These are phyloP conservation scores for Spea hammondii DNA, from an alignment of 2,797 vertebrate species.

Conservation along the genomic window DNA sequence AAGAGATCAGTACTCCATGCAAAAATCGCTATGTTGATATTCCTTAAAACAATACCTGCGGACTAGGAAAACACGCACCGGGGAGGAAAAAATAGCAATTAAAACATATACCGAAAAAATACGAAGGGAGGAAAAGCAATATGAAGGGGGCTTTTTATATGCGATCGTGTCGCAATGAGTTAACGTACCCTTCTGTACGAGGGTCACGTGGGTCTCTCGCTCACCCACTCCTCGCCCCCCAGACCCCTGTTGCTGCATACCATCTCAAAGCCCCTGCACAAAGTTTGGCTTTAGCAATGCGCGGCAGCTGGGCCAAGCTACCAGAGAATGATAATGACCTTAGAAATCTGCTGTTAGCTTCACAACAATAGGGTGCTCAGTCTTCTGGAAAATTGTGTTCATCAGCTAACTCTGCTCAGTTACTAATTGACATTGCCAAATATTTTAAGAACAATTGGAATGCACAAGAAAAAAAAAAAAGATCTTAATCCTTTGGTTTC, in stretches of 20 bases:
- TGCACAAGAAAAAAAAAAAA: conserved; percentile 82
- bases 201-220: conserved; percentile 60
- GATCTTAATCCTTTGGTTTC: conserved; percentile 97
- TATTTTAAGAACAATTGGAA: conserved; percentile 99
- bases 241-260: conserved; percentile 90
- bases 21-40: background rate
- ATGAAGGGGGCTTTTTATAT: background rate
- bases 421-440: conserved; percentile 99
- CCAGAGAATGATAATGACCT: conserved; percentile 99
- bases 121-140: background rate
- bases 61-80: background rate
- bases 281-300: conserved; percentile 96
- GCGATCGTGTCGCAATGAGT: conserved; percentile 14
- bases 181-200: conserved; percentile 16
- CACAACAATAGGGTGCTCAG: conserved; percentile 99
- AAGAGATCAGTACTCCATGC: background rate
- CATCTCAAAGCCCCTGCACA: conserved; percentile 84
- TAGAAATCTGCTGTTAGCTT: conserved; percentile 99
- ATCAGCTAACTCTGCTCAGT: conserved; percentile 99
- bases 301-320: conserved; percentile 99
- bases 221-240: conserved; percentile 71
- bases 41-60: background rate
- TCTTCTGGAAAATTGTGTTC: conserved; percentile 99
- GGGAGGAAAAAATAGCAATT: background rate
- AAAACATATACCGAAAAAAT: background rate